These are phyloP conservation scores for Mus pahari DNA, from an alignment of 2,113 vertebrate species.

Conservation along the genomic window DNA sequence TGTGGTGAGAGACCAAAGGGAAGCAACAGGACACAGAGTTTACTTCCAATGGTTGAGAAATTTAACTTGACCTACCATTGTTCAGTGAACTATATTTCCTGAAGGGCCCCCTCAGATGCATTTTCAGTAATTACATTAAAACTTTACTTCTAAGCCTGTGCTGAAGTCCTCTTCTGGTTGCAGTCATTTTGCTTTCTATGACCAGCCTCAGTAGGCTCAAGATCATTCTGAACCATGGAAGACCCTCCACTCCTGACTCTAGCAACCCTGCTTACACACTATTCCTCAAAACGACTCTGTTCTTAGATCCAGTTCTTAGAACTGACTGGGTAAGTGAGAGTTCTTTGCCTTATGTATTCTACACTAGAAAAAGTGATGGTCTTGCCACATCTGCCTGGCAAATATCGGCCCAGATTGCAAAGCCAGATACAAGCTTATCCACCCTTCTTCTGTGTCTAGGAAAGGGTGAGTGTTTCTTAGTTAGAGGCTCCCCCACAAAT, in stretches of 20 bases:
- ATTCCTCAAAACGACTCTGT: not conserved
- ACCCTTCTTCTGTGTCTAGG: not conserved
- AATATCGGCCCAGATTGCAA: not conserved
- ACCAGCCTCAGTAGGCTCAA: conserved; percentile 7
- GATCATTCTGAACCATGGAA: not conserved
- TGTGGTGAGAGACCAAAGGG: not conserved
- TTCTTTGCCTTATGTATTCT: not conserved
- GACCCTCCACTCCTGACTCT: not conserved
- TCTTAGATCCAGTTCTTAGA: not conserved
- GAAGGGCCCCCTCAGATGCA: conserved; percentile 48
- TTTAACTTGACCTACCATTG: conserved; percentile 18
- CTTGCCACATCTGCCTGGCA: not conserved
- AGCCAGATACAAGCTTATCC: not conserved
- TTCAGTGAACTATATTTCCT: not conserved
- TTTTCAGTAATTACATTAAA: conserved; percentile 62
- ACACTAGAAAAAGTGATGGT: not conserved
- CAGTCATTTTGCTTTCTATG: conserved; percentile 14
- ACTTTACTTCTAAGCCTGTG: conserved; percentile 15
- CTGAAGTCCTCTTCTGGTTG: not conserved
- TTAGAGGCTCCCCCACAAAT: not conserved
- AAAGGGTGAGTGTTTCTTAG: conserved; percentile 12
- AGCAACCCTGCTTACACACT: not conserved
- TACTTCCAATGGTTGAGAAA: conserved; percentile 40
- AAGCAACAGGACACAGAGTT: conserved; percentile 5
- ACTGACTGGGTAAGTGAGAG: not conserved